phyloP scores from a whole-genome alignment of 2,797 vertebrate genomes.

The Smutsia gigantea region DNA sequence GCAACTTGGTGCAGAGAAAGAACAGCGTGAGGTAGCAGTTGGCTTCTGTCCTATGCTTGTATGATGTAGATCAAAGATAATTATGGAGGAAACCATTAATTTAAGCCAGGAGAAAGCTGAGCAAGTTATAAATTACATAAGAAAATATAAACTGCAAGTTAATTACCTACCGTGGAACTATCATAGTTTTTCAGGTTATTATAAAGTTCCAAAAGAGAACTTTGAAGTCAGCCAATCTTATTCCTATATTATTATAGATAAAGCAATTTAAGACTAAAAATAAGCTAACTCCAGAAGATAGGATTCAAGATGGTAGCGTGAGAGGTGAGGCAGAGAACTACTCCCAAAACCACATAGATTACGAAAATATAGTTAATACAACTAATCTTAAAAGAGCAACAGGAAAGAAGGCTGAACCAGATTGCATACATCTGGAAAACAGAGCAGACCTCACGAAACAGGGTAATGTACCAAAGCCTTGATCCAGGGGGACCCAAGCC shows the following conservation, averaged over 20 bases:
- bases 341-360: no score
- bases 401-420: no score
- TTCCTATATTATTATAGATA: neutral
- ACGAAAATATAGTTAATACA: no score
- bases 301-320: no score
- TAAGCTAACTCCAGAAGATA: neutral
- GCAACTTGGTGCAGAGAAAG: neutral
- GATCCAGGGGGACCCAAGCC: no score
- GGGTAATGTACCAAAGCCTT: no score
- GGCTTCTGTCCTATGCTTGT: neutral
- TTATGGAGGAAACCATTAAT: neutral
- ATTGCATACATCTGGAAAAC: no score
- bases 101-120: neutral
- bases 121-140: neutral
- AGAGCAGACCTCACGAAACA: no score
- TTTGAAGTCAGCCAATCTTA: neutral
- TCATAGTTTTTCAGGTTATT: neutral
- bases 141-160: neutral
- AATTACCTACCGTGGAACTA: neutral
- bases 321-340: no score
- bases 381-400: no score
- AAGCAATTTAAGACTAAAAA: conserved; percentile 43
- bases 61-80: neutral
- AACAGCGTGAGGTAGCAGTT: neutral
- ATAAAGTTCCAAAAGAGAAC: neutral